Evolutionary conservation across 1,140 invertebrate genomes (phyloP), one percentile per base, ranked within the genome.

Genomic region (Hetaerina americana): DNA sequence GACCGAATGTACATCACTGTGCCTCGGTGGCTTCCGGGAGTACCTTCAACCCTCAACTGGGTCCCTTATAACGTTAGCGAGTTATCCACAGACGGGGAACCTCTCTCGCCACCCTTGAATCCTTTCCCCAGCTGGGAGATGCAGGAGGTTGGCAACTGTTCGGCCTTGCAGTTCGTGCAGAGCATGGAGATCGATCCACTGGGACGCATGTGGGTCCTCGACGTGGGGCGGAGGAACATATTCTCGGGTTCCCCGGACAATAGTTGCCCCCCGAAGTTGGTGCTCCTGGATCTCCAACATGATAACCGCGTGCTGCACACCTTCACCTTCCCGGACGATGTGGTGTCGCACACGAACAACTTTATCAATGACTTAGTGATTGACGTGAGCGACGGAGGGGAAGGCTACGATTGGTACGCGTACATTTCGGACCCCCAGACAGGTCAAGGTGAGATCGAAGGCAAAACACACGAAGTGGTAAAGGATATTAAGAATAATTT

Each of bases 91-190:
- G n/a, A n/a, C n/a, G 10, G 2, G 2, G 3, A 18, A n/a, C 40
- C 40, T 5, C 40, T 57, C 40, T 57, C 40, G 40, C 15, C 40
- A 12, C 40, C 40, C 10, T 31, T 70, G 70, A 57, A 18, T 24
- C 70, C 70, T 6, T 70, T 70, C 12, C 70, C 70, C 22, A 70
- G 15, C 28, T 70, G 70, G 70, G 28, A 70, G 26, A 24, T 40
- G n/a, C 70, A 70, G 25, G 28, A 70, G 1, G n/a, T 29, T n/a
- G 28, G 28, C 18, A 70, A 70, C 31, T 70, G 70, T 26, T 49
- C 29, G 5, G 49, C 29, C 0, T 24, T 70, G 18, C 70, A 70
- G 31, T 31, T 18, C 28, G 27, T 70, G 12, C 70, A 70, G 27
- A 29, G 70, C 28, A 70, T 70, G 70, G 70, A 70, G 31, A 70